These are phyloP conservation scores for Sinocyclocheilus anophthalmus DNA, from an alignment of 2,113 vertebrate genomes.

Conservation along the genomic window DNA sequence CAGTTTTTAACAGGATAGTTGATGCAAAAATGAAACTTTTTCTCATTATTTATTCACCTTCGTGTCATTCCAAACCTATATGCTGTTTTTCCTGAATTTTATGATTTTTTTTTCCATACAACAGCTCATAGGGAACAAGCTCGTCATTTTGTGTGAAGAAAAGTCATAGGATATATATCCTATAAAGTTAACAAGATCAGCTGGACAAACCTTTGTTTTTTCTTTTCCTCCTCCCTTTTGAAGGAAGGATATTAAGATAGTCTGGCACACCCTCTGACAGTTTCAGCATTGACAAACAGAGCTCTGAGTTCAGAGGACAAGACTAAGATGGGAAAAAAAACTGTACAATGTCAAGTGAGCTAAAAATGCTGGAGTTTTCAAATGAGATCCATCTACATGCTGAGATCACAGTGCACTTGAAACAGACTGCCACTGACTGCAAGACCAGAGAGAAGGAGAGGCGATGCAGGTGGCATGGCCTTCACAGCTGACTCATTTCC, in stretches of 20 bases:
- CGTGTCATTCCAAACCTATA: background rate
- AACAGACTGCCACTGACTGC: conserved; percentile 58
- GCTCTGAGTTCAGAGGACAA: background rate
- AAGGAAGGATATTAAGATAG: background rate
- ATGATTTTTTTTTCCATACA: no score
- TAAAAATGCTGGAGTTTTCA: conserved; percentile 51
- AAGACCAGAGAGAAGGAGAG: background rate
- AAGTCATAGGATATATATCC: no score
- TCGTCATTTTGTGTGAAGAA: background rate
- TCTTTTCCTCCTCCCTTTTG: background rate
- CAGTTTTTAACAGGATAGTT: background rate
- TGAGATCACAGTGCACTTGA: conserved; percentile 59
- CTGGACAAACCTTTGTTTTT: background rate
- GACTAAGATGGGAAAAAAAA: conserved; percentile 1
- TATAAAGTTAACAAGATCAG: no score
- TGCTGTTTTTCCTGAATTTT: background rate
- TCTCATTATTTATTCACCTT: no score
- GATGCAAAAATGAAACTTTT: background rate
- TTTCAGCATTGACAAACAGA: conserved; percentile 17
- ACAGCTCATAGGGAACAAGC: background rate
- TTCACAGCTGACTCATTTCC: conserved; percentile 25
- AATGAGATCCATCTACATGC: conserved; percentile 59
- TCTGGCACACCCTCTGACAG: background rate
- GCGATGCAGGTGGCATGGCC: conserved; percentile 5
- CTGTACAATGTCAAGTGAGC: conserved; percentile 11